Evolutionary conservation across 2,888 invertebrate species (phyloP), one percentile per base, ranked within the genome.

Genomic region (Epistrophe grossulariae): DNA sequence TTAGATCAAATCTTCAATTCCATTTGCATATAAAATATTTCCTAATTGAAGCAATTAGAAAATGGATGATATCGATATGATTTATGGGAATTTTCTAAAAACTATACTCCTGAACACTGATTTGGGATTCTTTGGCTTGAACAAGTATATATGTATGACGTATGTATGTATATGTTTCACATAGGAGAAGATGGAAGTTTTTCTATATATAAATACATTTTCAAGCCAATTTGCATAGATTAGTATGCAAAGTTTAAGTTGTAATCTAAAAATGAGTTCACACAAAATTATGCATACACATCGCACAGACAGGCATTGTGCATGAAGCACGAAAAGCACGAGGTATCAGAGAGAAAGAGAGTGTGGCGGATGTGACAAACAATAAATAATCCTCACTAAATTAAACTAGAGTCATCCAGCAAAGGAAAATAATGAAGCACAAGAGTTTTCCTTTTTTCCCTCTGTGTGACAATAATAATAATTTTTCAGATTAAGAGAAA

Each of bases 151-250:
- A n/a, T n/a, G n/a, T 6, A 19, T 4, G 17, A 0, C 10, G 60
- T 2, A 15, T 40, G 10, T 6, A 6, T 15, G 43, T 43, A 3
- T 24, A 24, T 24, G 24, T 24, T 24, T 1, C 24, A 24, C 3
- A 24, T 24, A 24, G 24, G 24, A 19, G 9, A 13, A n/a, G 52
- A 57, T 52, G 17, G 31, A 79, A 74, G 64, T 71, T 74, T 62
- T 79, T 68, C 79, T 40, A 35, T 35, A 35, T 35, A 7, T 7
- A 6, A 4, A 9, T 35, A 73, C 48, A 73, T 73, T 78, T 73
- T 68, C 28, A 48, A 60, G 52, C 52, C 79, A 83, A 83, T 83
- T 83, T 83, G 83, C 83, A 83, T 84, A 57, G 79, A 84, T 84
- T 84, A 84, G 70, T 71, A 74, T 74, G 74, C 79, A 71, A 79